phyloP scores from a whole-genome alignment of 2,888 invertebrate species.

The Drosophila bunnanda region DNA sequence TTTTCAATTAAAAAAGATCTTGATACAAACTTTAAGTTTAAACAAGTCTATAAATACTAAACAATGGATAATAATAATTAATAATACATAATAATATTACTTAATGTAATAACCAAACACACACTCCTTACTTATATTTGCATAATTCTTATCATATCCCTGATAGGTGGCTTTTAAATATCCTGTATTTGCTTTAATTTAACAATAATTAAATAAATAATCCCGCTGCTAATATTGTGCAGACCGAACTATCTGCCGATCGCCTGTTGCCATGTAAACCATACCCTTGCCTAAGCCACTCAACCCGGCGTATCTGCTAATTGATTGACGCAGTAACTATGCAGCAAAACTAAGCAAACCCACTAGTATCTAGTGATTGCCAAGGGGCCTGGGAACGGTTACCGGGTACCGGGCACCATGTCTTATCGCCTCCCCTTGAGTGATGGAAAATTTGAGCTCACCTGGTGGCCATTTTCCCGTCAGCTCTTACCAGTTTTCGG shows the following conservation, averaged over 20 bases:
- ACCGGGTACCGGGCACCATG: too few species aligned
- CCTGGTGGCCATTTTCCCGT: constrained; percentile 64
- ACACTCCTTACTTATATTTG: not conserved
- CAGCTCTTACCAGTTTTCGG: constrained; percentile 48
- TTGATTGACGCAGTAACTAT: constrained; percentile 66
- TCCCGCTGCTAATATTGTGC: not conserved
- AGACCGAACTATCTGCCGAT: not conserved
- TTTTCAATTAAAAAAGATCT: too few species aligned
- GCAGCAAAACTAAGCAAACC: constrained; percentile 40
- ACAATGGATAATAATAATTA: too few species aligned
- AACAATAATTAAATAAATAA: not conserved
- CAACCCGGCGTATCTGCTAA: constrained; percentile 45
- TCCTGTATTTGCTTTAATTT: not conserved
- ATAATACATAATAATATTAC: not conserved
- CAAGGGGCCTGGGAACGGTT: constrained; percentile 19
- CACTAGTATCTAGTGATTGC: constrained; percentile 26
- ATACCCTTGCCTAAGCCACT: constrained; percentile 60
- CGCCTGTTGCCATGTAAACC: constrained; percentile 66
- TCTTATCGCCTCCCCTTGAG: constrained; percentile 37
- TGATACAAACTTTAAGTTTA: not conserved
- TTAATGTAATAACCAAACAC: not conserved
- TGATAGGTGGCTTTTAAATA: not conserved
- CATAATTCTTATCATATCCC: not conserved
- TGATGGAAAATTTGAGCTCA: constrained; percentile 46
- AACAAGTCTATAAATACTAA: not conserved